A percentile compares a stretch with the other conserved stretches of the same genome.
Evolutionary conservation across 2,888 invertebrate genomes (phyloP).

Genomic region (Diadegma fenestrale): DNA sequence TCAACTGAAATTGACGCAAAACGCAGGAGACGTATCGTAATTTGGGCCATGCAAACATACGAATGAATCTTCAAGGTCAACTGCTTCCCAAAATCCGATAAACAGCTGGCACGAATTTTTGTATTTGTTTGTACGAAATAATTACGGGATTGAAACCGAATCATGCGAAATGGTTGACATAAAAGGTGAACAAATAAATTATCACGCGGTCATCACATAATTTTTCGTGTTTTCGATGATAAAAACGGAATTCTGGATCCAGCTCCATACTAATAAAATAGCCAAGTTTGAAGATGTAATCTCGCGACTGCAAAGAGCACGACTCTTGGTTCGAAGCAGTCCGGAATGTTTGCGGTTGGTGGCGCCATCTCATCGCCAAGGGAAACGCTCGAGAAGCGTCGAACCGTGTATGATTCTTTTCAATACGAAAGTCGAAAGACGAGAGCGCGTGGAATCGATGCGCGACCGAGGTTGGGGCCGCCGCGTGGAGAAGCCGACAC

Average conservation of each 20-base stretch:
- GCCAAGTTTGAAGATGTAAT: slow-evolving; percentile 29
- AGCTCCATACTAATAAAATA: slow-evolving; percentile 22
- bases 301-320: slow-evolving; percentile 13
- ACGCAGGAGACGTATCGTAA: no score
- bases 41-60: not conserved
- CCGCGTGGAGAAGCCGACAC: not conserved
- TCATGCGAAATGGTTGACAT: no score
- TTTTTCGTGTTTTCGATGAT: not conserved
- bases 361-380: slow-evolving; percentile 47
- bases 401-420: no score
- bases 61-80: not conserved
- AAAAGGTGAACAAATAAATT: no score
- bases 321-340: not conserved
- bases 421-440: slow-evolving; percentile 47
- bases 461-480: not conserved
- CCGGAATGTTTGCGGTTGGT: slow-evolving; percentile 36
- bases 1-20: not conserved
- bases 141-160: no score
- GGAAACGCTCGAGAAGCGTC: not conserved
- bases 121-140: no score
- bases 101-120: not conserved
- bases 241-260: not conserved
- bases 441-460: slow-evolving; percentile 17
- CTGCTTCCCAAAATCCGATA: not conserved
- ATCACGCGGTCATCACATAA: no score